Evolutionary conservation across 2,888 invertebrate species (phyloP), one percentile per base, ranked within the genome.

Genomic region (Lumbricus terrestris): DNA sequence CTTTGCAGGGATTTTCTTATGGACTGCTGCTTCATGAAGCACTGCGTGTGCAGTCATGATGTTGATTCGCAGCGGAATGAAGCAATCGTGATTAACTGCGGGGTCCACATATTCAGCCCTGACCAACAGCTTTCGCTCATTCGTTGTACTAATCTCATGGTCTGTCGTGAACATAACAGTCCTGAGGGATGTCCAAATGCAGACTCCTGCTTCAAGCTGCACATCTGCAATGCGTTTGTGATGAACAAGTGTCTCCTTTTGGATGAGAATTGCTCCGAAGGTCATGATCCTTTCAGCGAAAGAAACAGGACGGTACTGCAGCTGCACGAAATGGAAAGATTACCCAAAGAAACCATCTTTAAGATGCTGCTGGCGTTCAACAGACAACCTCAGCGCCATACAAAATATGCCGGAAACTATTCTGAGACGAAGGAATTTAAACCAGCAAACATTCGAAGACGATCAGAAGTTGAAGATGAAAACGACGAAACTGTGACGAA

Each of bases 261-360:
- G 35, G 37, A 85, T 23, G 37, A 85, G 0, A 18, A 35, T 35
- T 85, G 85, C 34, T 23, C 85, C 35, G 85, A 85, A 11, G 85
- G 85, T 85, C 85, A 85, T 85, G 85, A 85, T 35, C 85, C 37
- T 33, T 85, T 34, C 35, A 85, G 35, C 13, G 85, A 85, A 34
- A 34, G 85, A 85, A 85, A 85, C 85, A 85, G 8, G 85, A 34
- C 18, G 20, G 23, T 85, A 34, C 37, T 85, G 85, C 34, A 85
- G 16, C 23, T 85, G 37, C 37, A 85, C 34, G 37, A 37, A 20
- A 37, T 37, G 18, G 85, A 33, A 23, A 34, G 35, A 6, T 85
- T 85, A 35, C 85, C 85, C 20, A 37, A 85, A 85, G 85, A 85
- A 85, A 85, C 85, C 16, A 85, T 85, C 85, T 85, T 85, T 37